Conservation (phyloP, 2,113 vertebrate genomes). For the Datnioides undecimradiatus region DNA sequence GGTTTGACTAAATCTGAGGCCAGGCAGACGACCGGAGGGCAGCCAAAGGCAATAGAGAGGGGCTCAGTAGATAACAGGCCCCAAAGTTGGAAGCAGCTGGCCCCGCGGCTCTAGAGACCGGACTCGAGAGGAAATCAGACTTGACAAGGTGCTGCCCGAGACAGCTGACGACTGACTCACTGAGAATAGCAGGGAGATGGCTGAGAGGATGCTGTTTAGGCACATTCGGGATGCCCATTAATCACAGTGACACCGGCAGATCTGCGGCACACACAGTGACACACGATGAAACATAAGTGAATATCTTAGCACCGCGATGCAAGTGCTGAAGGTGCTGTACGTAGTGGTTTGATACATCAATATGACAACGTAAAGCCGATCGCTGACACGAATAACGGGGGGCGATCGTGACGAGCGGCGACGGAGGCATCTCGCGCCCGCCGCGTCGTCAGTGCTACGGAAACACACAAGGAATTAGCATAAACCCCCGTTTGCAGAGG, state of each 20-base stretch:
- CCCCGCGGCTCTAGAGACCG: conserved; percentile 15
- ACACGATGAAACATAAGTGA: conserved; percentile 31
- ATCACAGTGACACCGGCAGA: conserved; percentile 52
- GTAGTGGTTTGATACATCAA: conserved; percentile 6
- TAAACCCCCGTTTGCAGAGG: background rate
- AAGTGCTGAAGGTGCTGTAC: conserved; percentile 9
- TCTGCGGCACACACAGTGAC: conserved; percentile 17
- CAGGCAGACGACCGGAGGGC: conserved; percentile 53
- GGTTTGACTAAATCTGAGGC: conserved; percentile 61
- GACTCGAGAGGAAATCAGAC: conserved; percentile 54
- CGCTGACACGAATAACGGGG: conserved; percentile 3
- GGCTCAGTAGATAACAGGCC: conserved; percentile 56
- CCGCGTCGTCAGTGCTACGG: background rate
- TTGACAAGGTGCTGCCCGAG: conserved; percentile 67
- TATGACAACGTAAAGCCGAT: background rate
- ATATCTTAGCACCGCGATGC: conserved; percentile 9
- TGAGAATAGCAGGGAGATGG: conserved; percentile 37
- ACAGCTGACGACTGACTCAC: conserved; percentile 40
- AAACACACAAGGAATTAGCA: too few species aligned
- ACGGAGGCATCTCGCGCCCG: background rate
- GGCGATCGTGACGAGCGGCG: background rate
- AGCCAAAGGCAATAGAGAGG: conserved; percentile 61
- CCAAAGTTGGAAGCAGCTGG: conserved; percentile 66
- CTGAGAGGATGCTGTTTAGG: conserved; percentile 45
- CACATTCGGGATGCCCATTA: conserved; percentile 48